A percentile compares a stretch with the other conserved stretches of the same genome.
Conservation (phyloP, 2,797 vertebrate genomes). For the Macropus fuliginosus region DNA sequence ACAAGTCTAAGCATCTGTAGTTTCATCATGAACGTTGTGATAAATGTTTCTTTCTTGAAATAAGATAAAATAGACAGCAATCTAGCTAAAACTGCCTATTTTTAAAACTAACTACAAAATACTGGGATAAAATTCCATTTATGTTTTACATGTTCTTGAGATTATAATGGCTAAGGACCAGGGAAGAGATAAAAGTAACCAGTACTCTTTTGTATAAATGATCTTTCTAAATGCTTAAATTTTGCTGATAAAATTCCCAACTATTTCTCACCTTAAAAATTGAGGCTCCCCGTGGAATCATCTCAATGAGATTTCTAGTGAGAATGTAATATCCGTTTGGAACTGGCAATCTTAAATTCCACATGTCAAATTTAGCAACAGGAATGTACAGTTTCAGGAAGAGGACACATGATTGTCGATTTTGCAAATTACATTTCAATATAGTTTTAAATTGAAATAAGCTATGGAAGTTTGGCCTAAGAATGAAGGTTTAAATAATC, state of each 20-base stretch:
- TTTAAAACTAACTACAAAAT: constrained; percentile 31
- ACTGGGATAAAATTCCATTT: constrained; percentile 2
- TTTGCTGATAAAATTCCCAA: constrained; percentile 39
- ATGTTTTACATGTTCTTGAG: constrained; percentile 23
- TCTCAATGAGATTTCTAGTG: constrained; percentile 57
- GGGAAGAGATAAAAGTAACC: constrained; percentile 44
- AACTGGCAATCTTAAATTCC: constrained; percentile 57
- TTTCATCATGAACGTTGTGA: constrained; percentile 31
- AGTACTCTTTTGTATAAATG: constrained; percentile 42
- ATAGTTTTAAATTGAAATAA: constrained; percentile 48
- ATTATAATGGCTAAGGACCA: constrained; percentile 32
- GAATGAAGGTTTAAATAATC: constrained; percentile 25
- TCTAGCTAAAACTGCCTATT: constrained; percentile 48
- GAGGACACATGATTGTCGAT: neutral
- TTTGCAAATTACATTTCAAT: constrained; percentile 10
- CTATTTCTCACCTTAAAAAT: constrained; percentile 46
- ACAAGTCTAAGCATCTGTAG: constrained; percentile 43
- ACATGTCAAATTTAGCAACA: constrained; percentile 40
- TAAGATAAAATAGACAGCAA: constrained; percentile 34
- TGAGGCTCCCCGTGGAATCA: constrained; percentile 25
- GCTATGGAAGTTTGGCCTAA: constrained; percentile 6
- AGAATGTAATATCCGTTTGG: constrained; percentile 38
- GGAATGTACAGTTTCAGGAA: constrained; percentile 58
- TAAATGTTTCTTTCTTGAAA: constrained; percentile 34
- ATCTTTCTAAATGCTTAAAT: neutral